Conservation (phyloP, 1,140 invertebrate species). For the Tetraneura akinire region DNA sequence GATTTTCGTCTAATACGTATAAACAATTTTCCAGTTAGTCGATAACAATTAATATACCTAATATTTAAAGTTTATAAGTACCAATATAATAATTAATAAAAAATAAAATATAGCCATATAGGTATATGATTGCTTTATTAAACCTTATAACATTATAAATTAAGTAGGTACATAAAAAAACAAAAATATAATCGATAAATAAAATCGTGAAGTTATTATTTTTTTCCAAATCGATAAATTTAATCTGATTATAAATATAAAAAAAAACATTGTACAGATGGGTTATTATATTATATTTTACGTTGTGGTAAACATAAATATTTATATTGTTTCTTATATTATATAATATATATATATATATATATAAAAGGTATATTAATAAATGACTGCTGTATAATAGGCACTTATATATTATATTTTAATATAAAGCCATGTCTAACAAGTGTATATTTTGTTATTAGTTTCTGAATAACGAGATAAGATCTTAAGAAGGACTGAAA, state of each 20-base stretch:
- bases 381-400: background rate
- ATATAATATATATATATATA: no score
- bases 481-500: slow-evolving; percentile 1
- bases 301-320: background rate
- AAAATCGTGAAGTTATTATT: background rate
- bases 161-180: background rate
- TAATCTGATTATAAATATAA: background rate
- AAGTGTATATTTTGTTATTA: slow-evolving; percentile 24
- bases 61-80: no score
- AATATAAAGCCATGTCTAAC: background rate
- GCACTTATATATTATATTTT: no score
- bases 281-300: background rate
- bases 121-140: no score
- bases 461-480: slow-evolving; percentile 26
- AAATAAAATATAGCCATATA: no score
- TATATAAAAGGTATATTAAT: background rate
- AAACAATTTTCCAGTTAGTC: no score
- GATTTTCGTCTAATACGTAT: no score
- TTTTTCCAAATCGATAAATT: background rate
- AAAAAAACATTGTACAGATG: background rate
- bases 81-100: no score
- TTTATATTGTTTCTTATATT: slow-evolving; percentile 14
- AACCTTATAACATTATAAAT: no score
- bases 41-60: no score
- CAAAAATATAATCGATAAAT: background rate